These are phyloP conservation scores for Alsophila aescularia DNA, from an alignment of 2,888 invertebrate species.

Conservation along the genomic window DNA sequence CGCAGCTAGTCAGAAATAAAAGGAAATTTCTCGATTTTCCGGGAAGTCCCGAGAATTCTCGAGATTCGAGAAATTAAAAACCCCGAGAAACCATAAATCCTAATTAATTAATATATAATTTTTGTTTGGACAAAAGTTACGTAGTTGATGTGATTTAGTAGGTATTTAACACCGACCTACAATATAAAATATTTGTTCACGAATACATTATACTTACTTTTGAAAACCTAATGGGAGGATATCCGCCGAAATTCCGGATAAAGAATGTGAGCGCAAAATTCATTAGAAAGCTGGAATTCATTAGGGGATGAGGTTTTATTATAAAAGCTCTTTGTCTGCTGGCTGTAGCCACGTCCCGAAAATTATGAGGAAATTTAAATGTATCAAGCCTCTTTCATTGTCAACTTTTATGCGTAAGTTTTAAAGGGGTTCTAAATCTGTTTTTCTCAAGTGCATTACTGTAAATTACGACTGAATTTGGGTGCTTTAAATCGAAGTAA, in stretches of 20 bases:
- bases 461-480: neutral
- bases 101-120: too few relatives aligned
- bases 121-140: too few relatives aligned
- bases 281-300: conserved; percentile 26
- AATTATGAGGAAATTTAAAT: conserved; percentile 19
- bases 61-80: too few relatives aligned
- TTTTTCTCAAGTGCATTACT: neutral
- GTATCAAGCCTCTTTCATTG: neutral
- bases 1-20: too few relatives aligned
- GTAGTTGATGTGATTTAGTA: too few relatives aligned
- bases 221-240: neutral
- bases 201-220: too few relatives aligned
- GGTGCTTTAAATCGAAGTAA: neutral
- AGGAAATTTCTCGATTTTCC: too few relatives aligned
- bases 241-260: conserved; percentile 23
- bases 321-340: conserved; percentile 23
- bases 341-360: conserved; percentile 9
- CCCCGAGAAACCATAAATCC: too few relatives aligned
- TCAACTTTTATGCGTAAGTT: neutral
- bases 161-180: too few relatives aligned
- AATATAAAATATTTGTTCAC: too few relatives aligned
- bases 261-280: conserved; percentile 32
- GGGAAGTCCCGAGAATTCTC: too few relatives aligned
- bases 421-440: neutral
- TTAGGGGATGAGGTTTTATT: conserved; percentile 26